Conservation (phyloP, 2,797 vertebrate genomes). For the Betta splendens region DNA sequence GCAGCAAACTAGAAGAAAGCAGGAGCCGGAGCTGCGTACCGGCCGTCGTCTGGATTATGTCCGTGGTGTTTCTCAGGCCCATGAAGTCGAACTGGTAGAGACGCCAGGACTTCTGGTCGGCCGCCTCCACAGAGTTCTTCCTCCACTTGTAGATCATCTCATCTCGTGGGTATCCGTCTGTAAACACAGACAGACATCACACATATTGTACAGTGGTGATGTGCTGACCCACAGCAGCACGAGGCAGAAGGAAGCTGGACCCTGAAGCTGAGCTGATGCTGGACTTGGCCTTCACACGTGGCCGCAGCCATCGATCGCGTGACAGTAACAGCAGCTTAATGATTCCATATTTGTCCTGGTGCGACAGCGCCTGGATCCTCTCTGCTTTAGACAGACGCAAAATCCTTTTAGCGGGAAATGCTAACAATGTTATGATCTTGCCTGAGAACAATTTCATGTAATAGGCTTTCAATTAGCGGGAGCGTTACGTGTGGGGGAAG, state of each 20-base stretch:
- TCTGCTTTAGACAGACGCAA: constrained; percentile 30
- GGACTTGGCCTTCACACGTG: constrained; percentile 62
- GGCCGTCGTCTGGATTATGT: constrained; percentile 89
- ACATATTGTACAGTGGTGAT: constrained; percentile 66
- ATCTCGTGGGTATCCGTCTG: constrained; percentile 95
- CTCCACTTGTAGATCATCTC: constrained; percentile 98
- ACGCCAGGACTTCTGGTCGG: constrained; percentile 95
- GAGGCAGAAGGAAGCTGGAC: constrained; percentile 56
- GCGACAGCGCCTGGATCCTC: constrained; percentile 23
- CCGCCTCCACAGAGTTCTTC: constrained; percentile 93
- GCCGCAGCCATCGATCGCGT: constrained; percentile 39
- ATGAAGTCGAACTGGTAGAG: constrained; percentile 98
- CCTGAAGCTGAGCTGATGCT: constrained; percentile 61
- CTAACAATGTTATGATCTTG: constrained; percentile 54
- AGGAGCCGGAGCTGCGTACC: constrained; percentile 71
- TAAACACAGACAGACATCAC: constrained; percentile 68
- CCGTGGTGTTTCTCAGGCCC: constrained; percentile 93
- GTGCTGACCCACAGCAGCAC: constrained; percentile 49
- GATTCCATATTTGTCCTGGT: constrained; percentile 22
- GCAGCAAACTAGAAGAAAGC: background rate
- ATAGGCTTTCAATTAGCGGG: constrained; percentile 64
- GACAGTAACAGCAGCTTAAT: constrained; percentile 54
- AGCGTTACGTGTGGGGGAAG: constrained; percentile 52
- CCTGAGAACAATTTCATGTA: constrained; percentile 54
- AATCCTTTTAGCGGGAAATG: constrained; percentile 54